Conservation (phyloP, 2,113 vertebrate species). For the Solea senegalensis region DNA sequence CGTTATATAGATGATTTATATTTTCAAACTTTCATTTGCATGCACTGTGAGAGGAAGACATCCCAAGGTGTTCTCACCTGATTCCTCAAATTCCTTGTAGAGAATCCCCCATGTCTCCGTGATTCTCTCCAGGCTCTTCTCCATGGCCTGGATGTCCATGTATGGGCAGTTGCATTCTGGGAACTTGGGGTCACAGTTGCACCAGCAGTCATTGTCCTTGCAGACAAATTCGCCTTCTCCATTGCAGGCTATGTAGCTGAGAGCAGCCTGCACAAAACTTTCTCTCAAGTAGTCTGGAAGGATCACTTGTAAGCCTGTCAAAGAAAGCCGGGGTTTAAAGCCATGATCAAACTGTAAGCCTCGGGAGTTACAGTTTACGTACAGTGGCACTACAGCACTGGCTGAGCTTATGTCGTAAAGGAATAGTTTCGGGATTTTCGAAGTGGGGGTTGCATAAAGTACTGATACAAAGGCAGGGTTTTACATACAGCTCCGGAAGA, state of each 20-base stretch:
- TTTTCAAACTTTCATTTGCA: conserved; percentile 22
- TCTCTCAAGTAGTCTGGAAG: conserved; percentile 94
- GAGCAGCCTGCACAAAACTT: conserved; percentile 92
- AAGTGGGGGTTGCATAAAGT: background rate
- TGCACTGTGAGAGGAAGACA: background rate
- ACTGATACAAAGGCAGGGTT: too few relatives aligned
- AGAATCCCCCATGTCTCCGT: conserved; percentile 90
- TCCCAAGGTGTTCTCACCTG: conserved; percentile 78
- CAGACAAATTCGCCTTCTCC: conserved; percentile 95
- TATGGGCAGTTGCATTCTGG: conserved; percentile 98
- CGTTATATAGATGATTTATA: conserved; percentile 49
- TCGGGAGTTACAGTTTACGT: conserved; percentile 29
- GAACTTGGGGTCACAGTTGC: conserved; percentile 89
- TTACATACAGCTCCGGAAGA: too few relatives aligned
- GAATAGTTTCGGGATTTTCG: background rate
- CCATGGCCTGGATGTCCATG: conserved; percentile 97
- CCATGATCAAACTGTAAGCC: conserved; percentile 28
- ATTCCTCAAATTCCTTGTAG: conserved; percentile 94
- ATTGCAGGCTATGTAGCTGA: conserved; percentile 97
- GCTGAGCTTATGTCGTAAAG: background rate
- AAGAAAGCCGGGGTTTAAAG: conserved; percentile 31
- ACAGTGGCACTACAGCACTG: background rate
- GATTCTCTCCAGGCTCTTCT: conserved; percentile 91
- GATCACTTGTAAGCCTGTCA: conserved; percentile 91
- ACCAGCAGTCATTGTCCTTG: conserved; percentile 96